phyloP scores from a whole-genome alignment of 1,140 invertebrate species.

The Atta cephalotes region DNA sequence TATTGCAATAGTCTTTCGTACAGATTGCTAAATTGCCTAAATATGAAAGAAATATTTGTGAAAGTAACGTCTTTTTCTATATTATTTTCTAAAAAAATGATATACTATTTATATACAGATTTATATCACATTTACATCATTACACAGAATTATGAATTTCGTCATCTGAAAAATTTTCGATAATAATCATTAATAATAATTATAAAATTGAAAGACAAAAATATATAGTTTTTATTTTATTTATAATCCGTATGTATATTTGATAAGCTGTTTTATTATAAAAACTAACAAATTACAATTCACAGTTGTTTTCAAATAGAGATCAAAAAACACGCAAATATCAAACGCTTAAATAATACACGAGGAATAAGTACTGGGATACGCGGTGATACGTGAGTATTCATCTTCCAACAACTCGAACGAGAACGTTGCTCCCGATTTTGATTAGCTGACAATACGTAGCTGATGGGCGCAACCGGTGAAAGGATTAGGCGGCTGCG shows the following conservation, averaged over 20 bases:
- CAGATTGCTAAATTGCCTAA: conserved; percentile 20
- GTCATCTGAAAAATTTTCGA: not conserved
- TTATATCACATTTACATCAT: not conserved
- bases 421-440: conserved; percentile 40
- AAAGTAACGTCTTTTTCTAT: not conserved
- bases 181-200: not conserved
- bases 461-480: conserved; percentile 23
- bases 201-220: not conserved
- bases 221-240: not conserved
- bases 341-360: not conserved
- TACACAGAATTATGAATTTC: not conserved
- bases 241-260: not conserved
- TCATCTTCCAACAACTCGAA: not conserved
- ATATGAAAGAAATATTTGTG: not conserved
- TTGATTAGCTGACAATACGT: conserved; percentile 42
- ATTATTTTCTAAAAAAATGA: not conserved
- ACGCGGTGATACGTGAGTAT: not conserved
- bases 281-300: not conserved
- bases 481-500: conserved; percentile 52
- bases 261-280: not conserved
- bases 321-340: not conserved
- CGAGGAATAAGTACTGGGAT: not conserved
- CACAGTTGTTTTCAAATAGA: not conserved
- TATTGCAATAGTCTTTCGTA: not conserved
- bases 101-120: too few relatives aligned